Evolutionary conservation across 2,113 vertebrate species (phyloP).

Genomic region (Phocoena phocoena): DNA sequence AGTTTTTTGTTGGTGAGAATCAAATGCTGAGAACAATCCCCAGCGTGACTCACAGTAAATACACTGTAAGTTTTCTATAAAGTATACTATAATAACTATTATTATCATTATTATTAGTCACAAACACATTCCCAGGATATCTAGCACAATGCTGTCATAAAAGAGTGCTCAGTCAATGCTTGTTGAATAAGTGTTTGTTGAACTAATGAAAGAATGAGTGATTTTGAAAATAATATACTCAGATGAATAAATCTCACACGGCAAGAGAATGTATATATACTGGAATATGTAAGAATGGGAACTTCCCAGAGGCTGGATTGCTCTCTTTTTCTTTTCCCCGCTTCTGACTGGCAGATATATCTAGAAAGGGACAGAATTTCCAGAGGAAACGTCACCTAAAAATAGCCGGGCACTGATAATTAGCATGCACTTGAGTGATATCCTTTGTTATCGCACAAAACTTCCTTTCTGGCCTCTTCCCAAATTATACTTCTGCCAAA

Average conservation of each 20-base stretch:
- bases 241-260: background rate
- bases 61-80: background rate
- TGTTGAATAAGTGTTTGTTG: background rate
- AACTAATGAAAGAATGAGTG: background rate
- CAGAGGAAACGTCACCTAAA: conserved; percentile 44
- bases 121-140: background rate
- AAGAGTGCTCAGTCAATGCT: background rate
- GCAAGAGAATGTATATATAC: background rate
- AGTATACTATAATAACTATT: background rate
- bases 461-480: conserved; percentile 51
- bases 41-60: background rate
- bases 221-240: background rate
- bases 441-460: conserved; percentile 59
- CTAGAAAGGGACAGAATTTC: conserved; percentile 35
- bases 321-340: background rate
- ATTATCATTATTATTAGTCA: background rate
- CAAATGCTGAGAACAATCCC: background rate
- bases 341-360: conserved; percentile 16
- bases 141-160: background rate
- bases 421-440: conserved; percentile 28
- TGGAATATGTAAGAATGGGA: background rate
- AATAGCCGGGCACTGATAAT: conserved; percentile 62
- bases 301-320: background rate
- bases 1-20: background rate
- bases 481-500: conserved; percentile 58